Conservation (phyloP, 2,888 invertebrate species). For the Petrophora chlorosata region DNA sequence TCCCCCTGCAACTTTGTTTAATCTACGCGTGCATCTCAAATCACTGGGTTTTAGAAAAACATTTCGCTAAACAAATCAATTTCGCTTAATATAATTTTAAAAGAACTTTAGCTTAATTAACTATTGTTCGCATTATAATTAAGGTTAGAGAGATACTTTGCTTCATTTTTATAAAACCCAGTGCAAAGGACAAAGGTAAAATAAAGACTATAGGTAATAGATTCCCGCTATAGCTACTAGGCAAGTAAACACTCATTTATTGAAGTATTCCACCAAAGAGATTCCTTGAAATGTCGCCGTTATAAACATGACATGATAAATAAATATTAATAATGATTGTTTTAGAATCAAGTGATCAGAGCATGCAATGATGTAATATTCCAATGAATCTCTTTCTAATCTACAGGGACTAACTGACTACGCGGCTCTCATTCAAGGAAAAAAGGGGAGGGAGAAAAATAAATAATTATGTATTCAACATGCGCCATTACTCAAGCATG, state of each 20-base stretch:
- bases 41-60: slow-evolving; percentile 63
- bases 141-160: background rate
- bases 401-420: slow-evolving; percentile 75
- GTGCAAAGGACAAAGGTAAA: slow-evolving; percentile 65
- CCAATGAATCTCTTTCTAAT: slow-evolving; percentile 76
- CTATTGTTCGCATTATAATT: no score
- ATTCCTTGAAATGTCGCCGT: slow-evolving; percentile 70
- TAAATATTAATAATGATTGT: slow-evolving; percentile 28
- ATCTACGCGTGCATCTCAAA: slow-evolving; percentile 74
- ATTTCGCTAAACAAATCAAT: no score
- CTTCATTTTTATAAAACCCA: slow-evolving; percentile 61
- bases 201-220: slow-evolving; percentile 62
- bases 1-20: slow-evolving; percentile 60
- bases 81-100: background rate
- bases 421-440: slow-evolving; percentile 71
- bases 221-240: slow-evolving; percentile 82
- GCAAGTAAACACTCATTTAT: slow-evolving; percentile 75
- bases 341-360: slow-evolving; percentile 3
- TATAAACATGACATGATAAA: slow-evolving; percentile 21
- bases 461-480: slow-evolving; percentile 30
- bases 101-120: no score
- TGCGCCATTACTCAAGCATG: slow-evolving; percentile 36
- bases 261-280: slow-evolving; percentile 56
- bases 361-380: slow-evolving; percentile 41
- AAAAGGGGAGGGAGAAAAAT: slow-evolving; percentile 43